Evolutionary conservation across 2,888 invertebrate genomes (phyloP).

Genomic region (Sthenelais limicola): DNA sequence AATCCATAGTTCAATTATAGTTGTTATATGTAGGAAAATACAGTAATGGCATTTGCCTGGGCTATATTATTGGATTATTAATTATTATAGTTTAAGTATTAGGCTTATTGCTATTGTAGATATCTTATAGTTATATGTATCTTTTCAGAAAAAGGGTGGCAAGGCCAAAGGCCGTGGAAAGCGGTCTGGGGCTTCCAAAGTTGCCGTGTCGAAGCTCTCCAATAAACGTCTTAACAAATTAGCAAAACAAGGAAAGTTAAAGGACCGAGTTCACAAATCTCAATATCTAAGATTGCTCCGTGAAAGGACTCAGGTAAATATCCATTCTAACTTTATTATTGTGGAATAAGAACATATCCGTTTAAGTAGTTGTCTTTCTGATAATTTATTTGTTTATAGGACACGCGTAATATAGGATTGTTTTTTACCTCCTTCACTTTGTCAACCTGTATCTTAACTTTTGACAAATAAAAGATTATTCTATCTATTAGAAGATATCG

Average conservation of each 20-base stretch:
- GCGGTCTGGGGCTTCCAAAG: slow-evolving; percentile 45
- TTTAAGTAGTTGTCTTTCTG: background rate
- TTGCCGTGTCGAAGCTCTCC: slow-evolving; percentile 50
- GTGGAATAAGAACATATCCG: background rate
- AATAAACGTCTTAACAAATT: slow-evolving; percentile 55
- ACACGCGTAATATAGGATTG: background rate
- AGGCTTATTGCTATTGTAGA: too few species aligned
- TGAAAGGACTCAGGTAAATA: slow-evolving; percentile 37
- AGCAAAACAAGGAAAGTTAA: slow-evolving; percentile 56
- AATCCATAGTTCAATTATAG: background rate
- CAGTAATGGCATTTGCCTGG: too few species aligned
- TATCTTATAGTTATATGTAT: too few species aligned
- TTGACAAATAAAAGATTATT: too few species aligned
- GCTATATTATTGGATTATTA: too few species aligned
- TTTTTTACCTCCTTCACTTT: background rate
- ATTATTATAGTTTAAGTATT: too few species aligned
- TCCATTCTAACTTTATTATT: background rate
- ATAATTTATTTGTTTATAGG: background rate
- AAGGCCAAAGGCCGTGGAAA: too few species aligned
- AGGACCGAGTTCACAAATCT: slow-evolving; percentile 46
- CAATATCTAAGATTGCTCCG: slow-evolving; percentile 43
- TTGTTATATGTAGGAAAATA: too few species aligned
- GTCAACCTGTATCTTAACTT: background rate
- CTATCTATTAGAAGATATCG: too few species aligned
- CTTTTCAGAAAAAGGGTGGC: too few species aligned